These are phyloP conservation scores for Semaprochilodus insignis DNA, from an alignment of 2,797 vertebrate genomes.

Conservation along the genomic window DNA sequence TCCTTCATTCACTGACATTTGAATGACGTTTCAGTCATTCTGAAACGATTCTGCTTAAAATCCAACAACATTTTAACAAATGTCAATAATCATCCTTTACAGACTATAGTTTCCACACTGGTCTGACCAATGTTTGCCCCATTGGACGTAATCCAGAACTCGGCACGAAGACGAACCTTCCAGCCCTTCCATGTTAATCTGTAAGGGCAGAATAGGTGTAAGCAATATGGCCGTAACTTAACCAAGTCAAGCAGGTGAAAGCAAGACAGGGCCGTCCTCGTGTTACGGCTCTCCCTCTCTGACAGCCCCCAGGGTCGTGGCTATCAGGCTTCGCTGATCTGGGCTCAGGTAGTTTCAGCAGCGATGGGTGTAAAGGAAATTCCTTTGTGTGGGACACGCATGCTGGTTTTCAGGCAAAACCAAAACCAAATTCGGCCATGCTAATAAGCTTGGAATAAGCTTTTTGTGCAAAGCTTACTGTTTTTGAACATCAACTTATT, in stretches of 20 bases:
- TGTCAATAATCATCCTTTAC: background rate
- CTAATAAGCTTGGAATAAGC: too few relatives aligned
- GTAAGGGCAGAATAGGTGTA: constrained; percentile 41
- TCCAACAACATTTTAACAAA: background rate
- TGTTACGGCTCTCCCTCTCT: background rate
- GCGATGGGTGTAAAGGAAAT: too few relatives aligned
- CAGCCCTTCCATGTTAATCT: constrained; percentile 27
- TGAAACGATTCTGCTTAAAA: background rate
- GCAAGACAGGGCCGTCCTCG: constrained; percentile 24
- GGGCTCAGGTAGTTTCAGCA: background rate
- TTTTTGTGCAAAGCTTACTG: too few relatives aligned
- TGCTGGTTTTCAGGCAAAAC: too few relatives aligned
- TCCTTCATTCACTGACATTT: too few relatives aligned
- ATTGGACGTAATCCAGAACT: constrained; percentile 28
- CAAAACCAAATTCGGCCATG: too few relatives aligned
- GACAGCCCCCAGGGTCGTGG: background rate
- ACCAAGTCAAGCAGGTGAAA: constrained; percentile 38
- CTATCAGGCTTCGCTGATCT: constrained; percentile 4
- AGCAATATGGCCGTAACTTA: constrained; percentile 45
- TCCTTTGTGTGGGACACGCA: too few relatives aligned
- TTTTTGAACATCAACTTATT: too few relatives aligned
- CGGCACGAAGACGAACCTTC: constrained; percentile 3
- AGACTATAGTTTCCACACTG: too few relatives aligned
- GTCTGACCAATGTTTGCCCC: constrained; percentile 28
- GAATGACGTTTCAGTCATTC: too few relatives aligned